Conservation (phyloP, 2,113 vertebrate genomes). For the Chaetops frenatus region DNA sequence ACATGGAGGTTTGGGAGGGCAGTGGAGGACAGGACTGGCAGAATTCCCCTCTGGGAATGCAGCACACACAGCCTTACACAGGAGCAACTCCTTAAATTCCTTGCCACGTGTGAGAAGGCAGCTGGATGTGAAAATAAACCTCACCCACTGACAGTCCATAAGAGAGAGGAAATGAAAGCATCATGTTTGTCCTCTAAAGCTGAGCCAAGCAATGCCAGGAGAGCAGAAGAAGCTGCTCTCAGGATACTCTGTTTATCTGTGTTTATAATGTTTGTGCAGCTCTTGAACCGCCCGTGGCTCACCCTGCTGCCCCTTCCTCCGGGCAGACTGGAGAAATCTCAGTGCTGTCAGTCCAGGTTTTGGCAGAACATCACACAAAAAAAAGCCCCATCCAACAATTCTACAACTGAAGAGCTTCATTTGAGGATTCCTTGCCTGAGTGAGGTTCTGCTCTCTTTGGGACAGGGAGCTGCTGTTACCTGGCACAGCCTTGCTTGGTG, state of each 20-base stretch:
- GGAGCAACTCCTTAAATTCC: not conserved
- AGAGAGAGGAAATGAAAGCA: not conserved
- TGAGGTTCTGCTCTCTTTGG: not conserved
- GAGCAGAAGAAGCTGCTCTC: accelerated
- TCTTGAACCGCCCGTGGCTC: not conserved
- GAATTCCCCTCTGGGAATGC: accelerated
- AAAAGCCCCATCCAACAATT: not conserved
- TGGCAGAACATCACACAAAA: not conserved
- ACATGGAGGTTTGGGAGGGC: not conserved
- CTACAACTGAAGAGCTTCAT: not conserved
- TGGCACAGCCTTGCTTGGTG: not conserved
- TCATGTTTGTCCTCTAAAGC: not conserved
- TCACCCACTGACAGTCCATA: accelerated
- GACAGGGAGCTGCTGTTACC: not conserved
- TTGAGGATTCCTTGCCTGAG: not conserved
- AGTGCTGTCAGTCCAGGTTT: not conserved
- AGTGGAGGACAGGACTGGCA: not conserved
- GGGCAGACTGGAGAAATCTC: not conserved
- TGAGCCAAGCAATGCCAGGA: not conserved
- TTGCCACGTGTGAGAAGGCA: not conserved
- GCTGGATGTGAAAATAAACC: not conserved
- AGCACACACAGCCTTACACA: not conserved
- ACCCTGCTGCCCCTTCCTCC: not conserved
- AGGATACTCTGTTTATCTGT: accelerated
- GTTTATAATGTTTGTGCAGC: too few species aligned